phyloP scores from a whole-genome alignment of 1,140 invertebrate genomes.

The Palaemon carinicauda region DNA sequence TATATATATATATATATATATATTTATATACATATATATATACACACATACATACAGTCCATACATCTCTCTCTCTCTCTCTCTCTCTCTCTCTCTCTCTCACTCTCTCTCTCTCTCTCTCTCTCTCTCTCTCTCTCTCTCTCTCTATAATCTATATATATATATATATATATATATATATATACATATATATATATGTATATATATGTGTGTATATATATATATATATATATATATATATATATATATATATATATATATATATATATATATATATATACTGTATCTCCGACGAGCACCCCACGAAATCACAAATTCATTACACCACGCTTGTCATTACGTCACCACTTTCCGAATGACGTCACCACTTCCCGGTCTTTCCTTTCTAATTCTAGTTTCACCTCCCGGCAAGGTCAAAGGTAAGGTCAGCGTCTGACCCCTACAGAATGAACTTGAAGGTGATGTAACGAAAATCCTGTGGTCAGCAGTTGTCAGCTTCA shows the following conservation, averaged over 20 bases:
- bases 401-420: no score
- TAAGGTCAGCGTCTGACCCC: no score
- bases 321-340: no score
- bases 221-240: background rate
- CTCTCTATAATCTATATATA: background rate
- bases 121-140: background rate
- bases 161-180: background rate
- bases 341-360: no score
- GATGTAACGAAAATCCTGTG: no score
- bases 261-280: background rate
- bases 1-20: background rate
- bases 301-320: no score
- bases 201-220: background rate
- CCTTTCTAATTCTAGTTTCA: no score
- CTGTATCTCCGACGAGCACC: background rate
- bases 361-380: no score
- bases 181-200: background rate
- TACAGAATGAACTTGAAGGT: no score
- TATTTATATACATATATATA: background rate
- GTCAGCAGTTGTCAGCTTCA: no score
- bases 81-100: background rate
- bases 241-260: background rate
- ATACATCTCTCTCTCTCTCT: background rate
- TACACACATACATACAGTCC: background rate
- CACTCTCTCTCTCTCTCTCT: background rate